phyloP scores from a whole-genome alignment of 2,797 vertebrate species.

The Astyanax mexicanus region DNA sequence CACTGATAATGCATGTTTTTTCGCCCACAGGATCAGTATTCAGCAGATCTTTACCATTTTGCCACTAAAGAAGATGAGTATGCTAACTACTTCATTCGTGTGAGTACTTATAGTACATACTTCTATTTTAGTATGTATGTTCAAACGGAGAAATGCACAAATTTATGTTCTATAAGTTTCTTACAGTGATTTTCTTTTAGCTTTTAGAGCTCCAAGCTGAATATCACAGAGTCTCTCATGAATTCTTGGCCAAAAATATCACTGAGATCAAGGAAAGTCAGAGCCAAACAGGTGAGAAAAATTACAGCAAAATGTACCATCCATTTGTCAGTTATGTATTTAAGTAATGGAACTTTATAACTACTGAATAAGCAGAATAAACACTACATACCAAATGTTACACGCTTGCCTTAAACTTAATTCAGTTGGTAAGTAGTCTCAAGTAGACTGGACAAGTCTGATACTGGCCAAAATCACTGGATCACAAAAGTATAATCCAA shows the following conservation, averaged over 20 bases:
- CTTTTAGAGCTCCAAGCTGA: conserved; percentile 93
- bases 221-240: conserved; percentile 87
- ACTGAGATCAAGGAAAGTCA: conserved; percentile 87
- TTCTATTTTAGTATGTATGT: background rate
- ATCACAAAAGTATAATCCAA: no score
- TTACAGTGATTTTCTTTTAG: conserved; percentile 65
- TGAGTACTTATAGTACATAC: conserved; percentile 77
- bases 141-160: background rate
- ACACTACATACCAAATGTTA: no score
- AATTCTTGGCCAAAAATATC: conserved; percentile 84
- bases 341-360: no score
- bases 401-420: no score
- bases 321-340: background rate
- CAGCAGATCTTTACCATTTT: conserved; percentile 96
- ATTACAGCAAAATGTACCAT: background rate
- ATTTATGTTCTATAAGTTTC: background rate
- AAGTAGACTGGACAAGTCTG: no score
- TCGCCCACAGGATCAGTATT: conserved; percentile 88
- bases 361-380: no score
- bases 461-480: no score
- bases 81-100: conserved; percentile 90
- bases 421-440: no score
- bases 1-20: conserved; percentile 1
- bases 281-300: conserved; percentile 77
- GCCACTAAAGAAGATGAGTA: conserved; percentile 93